These are phyloP conservation scores for Drosophila mayaguana DNA, from an alignment of 2,888 invertebrate species.

Conservation along the genomic window DNA sequence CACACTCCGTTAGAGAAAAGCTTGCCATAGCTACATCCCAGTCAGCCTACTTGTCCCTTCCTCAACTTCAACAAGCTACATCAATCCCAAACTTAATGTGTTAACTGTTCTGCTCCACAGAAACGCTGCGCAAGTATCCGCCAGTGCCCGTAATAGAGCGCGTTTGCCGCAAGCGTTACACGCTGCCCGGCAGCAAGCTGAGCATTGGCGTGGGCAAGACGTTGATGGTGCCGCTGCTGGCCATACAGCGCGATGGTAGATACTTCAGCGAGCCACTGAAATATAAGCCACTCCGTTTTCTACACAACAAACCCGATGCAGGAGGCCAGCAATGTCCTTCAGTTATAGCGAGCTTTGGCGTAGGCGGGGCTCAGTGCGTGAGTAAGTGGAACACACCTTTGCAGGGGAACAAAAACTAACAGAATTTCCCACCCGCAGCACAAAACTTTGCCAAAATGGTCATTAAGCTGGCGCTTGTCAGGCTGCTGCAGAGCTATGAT, in stretches of 20 bases:
- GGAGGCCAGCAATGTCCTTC: constrained; percentile 22
- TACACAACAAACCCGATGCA: constrained; percentile 61
- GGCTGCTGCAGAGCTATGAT: constrained; percentile 76
- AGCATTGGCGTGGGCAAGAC: constrained; percentile 83
- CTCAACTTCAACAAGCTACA: neutral
- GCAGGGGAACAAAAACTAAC: neutral
- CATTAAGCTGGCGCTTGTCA: constrained; percentile 81
- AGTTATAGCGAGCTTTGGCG: constrained; percentile 83
- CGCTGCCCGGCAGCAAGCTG: constrained; percentile 79
- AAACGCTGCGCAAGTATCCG: constrained; percentile 85
- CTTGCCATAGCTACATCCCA: neutral
- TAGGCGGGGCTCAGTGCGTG: constrained; percentile 84
- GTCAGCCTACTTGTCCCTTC: neutral
- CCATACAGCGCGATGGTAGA: constrained; percentile 84
- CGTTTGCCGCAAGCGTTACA: constrained; percentile 82
- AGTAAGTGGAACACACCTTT: constrained; percentile 69
- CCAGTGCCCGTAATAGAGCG: constrained; percentile 84
- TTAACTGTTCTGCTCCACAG: constrained; percentile 49
- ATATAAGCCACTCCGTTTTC: constrained; percentile 85
- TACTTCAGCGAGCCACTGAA: constrained; percentile 84
- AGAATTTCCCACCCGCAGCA: constrained; percentile 53
- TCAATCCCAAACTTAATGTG: neutral
- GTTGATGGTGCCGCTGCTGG: constrained; percentile 83
- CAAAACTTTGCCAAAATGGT: constrained; percentile 82
- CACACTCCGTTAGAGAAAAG: neutral